phyloP scores from a whole-genome alignment of 1,140 invertebrate genomes.

The Eumaeus atala region DNA sequence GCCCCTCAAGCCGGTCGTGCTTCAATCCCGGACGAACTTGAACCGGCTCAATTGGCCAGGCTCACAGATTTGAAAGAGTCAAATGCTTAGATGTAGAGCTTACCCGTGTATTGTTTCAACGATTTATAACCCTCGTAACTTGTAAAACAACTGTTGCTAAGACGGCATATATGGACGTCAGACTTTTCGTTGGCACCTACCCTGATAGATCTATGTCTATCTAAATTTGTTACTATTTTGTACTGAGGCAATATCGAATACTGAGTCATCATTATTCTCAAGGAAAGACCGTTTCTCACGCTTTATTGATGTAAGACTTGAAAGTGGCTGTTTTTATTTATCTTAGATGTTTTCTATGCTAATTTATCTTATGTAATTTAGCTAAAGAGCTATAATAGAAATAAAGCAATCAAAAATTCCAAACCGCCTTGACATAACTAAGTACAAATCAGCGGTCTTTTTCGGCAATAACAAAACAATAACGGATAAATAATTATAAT shows the following conservation, averaged over 20 bases:
- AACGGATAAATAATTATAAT: neutral
- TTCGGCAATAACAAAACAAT: conserved; percentile 10
- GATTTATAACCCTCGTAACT: conserved; percentile 17
- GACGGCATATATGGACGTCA: conserved; percentile 5
- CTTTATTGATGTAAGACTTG: neutral
- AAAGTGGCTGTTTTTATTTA: no score
- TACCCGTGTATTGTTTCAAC: conserved; percentile 15
- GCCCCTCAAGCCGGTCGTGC: conserved; percentile 82
- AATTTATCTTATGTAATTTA: no score
- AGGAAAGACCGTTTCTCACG: conserved; percentile 26
- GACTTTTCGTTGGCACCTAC: conserved; percentile 5
- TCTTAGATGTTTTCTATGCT: no score
- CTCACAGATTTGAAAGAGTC: conserved; percentile 91
- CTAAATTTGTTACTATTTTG: conserved; percentile 17
- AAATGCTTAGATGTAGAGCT: conserved; percentile 80
- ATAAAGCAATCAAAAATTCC: neutral
- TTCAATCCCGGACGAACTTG: conserved; percentile 88
- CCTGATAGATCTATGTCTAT: conserved; percentile 11
- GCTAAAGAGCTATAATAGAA: neutral
- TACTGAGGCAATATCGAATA: conserved; percentile 14
- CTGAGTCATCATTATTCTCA: conserved; percentile 19
- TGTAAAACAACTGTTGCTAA: neutral
- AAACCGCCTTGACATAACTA: neutral
- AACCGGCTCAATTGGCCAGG: conserved; percentile 87
- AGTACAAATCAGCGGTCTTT: conserved; percentile 18